Evolutionary conservation across 2,113 vertebrate species (phyloP), one percentile per base, ranked within the genome.

Genomic region (Noturus placidus): DNA sequence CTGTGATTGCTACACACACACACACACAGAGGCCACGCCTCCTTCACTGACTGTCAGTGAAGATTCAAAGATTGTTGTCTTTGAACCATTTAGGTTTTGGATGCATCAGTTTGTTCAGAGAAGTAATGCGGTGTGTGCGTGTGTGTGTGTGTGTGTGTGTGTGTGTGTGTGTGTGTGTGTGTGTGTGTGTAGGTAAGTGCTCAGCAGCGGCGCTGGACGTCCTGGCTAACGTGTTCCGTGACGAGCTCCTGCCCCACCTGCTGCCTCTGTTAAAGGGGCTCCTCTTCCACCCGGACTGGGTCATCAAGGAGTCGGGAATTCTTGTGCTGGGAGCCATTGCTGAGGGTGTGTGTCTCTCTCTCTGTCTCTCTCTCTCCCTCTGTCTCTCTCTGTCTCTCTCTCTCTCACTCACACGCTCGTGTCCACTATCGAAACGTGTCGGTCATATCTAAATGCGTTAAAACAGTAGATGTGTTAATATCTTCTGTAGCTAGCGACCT

Each of bases 241-340:
- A 99, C 50, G 97, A 99, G 56, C 92, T 99, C 88, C 95, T 99
- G 11, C 97, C 97, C 0, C 97, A 99, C 87, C 94, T 98, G 1
- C 95, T 99, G 0, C 97, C 96, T 0, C 93, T 99, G 81, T 96
- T 99, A 33, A 99, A 98, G 92, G 97, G 96, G 70, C 95, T 99
- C 50, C 96, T 99, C 1, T 99, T 99, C 92, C 97, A 98, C 90
- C 97, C 96, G 0, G 97, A 99, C 92, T 99, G 97, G 97, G 97
- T 99, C 87, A 95, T 97, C 91, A 99, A 99, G 86, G 97, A 99
- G 91, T 98, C 97, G 0, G 97, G 97, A 33, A 99, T 99, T 89
- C 94, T 99, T 0, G 97, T 99, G 42, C 93, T 99, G 84, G 97
- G 97, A 0, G 97, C 97, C 80, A 98, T 98, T 0, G 97, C 97